A percentile compares a stretch with the other conserved stretches of the same genome.
Evolutionary conservation across 1,140 invertebrate species (phyloP).

Genomic region (Neotoxoptera formosana): DNA sequence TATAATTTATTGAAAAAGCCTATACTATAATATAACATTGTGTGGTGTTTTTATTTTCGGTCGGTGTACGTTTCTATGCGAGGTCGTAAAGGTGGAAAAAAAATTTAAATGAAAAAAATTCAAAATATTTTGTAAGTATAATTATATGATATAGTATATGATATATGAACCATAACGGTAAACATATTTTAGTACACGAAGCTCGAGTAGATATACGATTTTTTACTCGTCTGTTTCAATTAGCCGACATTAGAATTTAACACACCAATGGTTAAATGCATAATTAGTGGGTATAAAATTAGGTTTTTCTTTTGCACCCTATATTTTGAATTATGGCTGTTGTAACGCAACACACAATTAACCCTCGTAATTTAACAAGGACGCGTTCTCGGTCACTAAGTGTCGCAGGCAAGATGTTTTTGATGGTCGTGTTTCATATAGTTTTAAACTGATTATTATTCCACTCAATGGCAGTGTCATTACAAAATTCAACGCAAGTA

Average conservation of each 20-base stretch:
- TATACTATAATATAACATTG: background rate
- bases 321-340: slow-evolving; percentile 51
- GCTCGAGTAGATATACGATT: background rate
- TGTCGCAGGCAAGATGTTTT: slow-evolving; percentile 31
- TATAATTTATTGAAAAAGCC: slow-evolving; percentile 1
- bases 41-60: background rate
- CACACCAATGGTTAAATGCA: background rate
- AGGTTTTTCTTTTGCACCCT: slow-evolving; percentile 4
- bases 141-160: background rate
- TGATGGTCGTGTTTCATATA: background rate
- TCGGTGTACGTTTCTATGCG: background rate
- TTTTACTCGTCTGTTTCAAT: slow-evolving; percentile 53
- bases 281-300: slow-evolving; percentile 49
- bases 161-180: background rate
- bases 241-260: slow-evolving; percentile 12
- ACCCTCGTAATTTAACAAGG: slow-evolving; percentile 46
- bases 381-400: slow-evolving; percentile 29
- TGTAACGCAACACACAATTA: slow-evolving; percentile 26
- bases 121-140: background rate
- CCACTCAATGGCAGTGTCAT: background rate
- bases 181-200: background rate
- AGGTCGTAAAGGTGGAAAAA: background rate
- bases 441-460: background rate
- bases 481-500: background rate
- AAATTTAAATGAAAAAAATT: background rate